Evolutionary conservation across 2,888 invertebrate species (phyloP), one percentile per base, ranked within the genome.

Genomic region (Lasioglossum leucozonium): DNA sequence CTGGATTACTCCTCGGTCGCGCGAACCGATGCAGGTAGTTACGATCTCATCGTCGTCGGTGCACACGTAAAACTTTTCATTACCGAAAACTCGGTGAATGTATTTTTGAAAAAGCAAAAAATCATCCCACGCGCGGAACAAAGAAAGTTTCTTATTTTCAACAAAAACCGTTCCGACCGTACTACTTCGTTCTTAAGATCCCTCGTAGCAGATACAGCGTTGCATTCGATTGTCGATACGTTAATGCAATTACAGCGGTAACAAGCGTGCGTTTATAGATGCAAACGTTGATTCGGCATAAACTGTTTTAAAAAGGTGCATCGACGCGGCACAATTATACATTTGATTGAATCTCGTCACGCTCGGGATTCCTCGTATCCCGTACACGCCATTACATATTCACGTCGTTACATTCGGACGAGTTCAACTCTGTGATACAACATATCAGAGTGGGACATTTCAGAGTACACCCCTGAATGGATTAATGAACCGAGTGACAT

Each of bases 401-500:
- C 90, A 86, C 82, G 81, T 88, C 85, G 87, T 90, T 90, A 90
- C 84, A 77, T 80, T 73, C 84, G 34, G 69, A 75, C 85, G 84
- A 79, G 71, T 86, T 83, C 86, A 88, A 90, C 81, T 81, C 84
- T 85, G 90, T 90, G 88, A 87, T 85, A 88, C 71, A 79, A 84
- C 81, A 62, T 62, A 30, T 62, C 62, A 62, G 62, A 62, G 84
- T 84, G 84, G 82, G 78, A 89, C 86, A 82, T 89, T 88, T 90
- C 85, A 82, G 76, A 84, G 77, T 85, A 75, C 87, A 82, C 76
- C 81, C 81, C 86, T 88, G 88, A 89, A 90, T 88, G 90, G 91
- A 91, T 92, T 93, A 93, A 93, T 93, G 93, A 93, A 93, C 89
- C 93, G 90, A 92, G 91, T 93, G 93, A 93, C 93, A 93, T 91